These are phyloP conservation scores for Chloroclysta siterata DNA, from an alignment of 2,888 invertebrate genomes.

Conservation along the genomic window DNA sequence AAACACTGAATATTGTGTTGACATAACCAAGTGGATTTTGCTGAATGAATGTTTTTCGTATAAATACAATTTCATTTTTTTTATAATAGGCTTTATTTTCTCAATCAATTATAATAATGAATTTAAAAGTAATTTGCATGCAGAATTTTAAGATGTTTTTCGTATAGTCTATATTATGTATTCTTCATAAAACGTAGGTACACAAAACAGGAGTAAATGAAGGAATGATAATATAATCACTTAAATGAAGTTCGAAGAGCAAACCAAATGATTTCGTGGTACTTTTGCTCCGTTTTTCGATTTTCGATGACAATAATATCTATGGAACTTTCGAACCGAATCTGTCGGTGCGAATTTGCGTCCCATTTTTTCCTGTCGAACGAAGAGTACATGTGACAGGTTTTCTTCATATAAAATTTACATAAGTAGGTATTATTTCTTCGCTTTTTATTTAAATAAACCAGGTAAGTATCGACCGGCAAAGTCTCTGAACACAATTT, in stretches of 20 bases:
- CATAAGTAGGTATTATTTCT: background rate
- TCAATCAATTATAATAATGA: too few species aligned
- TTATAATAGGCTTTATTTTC: too few species aligned
- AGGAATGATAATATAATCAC: too few species aligned
- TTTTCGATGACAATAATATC: constrained; percentile 25
- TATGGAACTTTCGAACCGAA: constrained; percentile 15
- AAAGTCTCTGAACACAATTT: too few species aligned
- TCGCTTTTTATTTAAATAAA: too few species aligned
- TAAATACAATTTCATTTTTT: too few species aligned
- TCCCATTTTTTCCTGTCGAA: constrained; percentile 12
- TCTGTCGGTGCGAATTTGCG: constrained; percentile 24
- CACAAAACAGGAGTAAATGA: background rate
- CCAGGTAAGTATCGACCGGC: too few species aligned
- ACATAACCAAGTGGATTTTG: background rate
- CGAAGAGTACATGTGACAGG: constrained; percentile 23
- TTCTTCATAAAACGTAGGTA: background rate
- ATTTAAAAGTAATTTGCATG: too few species aligned
- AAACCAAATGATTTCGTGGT: background rate
- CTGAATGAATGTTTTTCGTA: background rate
- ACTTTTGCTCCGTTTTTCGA: constrained; percentile 1
- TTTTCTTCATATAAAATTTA: constrained; percentile 3
- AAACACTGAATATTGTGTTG: constrained; percentile 1
- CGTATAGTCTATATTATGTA: too few species aligned
- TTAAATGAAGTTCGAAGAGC: background rate
- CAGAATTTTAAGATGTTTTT: too few species aligned